Percentiles rank a stretch among this genome's conserved stretches.
phyloP scores from a whole-genome alignment of 1,140 invertebrate genomes.

The Drosophila mayri region DNA sequence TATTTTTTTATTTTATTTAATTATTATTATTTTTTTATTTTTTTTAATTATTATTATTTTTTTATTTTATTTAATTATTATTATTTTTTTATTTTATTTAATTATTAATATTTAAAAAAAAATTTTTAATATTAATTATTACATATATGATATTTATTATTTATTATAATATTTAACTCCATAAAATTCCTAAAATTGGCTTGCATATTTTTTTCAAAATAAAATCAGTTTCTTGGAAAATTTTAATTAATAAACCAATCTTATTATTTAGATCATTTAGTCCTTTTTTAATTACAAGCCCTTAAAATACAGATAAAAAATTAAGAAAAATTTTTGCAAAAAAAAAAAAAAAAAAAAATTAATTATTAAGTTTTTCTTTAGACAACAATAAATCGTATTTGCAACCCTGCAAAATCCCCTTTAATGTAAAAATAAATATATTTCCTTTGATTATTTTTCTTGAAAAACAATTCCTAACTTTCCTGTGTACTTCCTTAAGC shows the following conservation, averaged over 20 bases:
- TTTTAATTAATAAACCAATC: no score
- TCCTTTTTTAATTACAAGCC: no score
- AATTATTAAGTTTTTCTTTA: not conserved
- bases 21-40: not conserved
- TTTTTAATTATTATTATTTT: no score
- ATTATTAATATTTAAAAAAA: no score
- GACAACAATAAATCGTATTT: no score
- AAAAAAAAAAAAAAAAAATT: no score
- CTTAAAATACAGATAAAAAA: no score
- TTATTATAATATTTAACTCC: not conserved
- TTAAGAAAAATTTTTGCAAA: not conserved
- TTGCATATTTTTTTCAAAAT: no score
- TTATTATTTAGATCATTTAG: no score
- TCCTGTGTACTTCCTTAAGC: not conserved
- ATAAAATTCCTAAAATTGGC: not conserved
- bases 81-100: not conserved
- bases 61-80: not conserved
- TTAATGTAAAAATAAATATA: not conserved
- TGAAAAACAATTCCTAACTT: not conserved
- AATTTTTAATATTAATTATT: no score
- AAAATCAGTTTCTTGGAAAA: not conserved
- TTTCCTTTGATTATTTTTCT: not conserved
- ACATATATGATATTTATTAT: not conserved
- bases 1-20: no score
- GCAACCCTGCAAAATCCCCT: no score